Percentiles rank a stretch among this genome's conserved stretches.
Conservation (phyloP, 2,797 vertebrate species). For the Bradypus variegatus region DNA sequence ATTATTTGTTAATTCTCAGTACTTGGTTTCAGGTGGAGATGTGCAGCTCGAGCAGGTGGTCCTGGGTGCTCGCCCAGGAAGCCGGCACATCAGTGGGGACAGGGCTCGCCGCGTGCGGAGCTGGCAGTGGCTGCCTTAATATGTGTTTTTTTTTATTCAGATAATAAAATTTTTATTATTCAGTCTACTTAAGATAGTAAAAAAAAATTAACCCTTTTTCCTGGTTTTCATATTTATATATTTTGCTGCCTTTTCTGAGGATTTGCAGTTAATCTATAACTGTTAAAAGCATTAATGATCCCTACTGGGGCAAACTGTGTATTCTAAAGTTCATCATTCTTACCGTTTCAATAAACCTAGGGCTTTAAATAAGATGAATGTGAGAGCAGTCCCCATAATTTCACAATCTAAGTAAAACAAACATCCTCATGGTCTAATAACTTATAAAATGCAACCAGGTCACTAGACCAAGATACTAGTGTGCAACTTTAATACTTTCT, state of each 20-base stretch:
- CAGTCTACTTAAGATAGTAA: conserved; percentile 46
- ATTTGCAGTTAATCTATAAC: conserved; percentile 44
- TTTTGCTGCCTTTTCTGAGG: conserved; percentile 41
- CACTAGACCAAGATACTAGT: conserved; percentile 50
- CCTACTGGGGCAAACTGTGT: conserved; percentile 31
- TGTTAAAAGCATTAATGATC: conserved; percentile 48
- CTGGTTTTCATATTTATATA: conserved; percentile 34
- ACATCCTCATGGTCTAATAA: conserved; percentile 45
- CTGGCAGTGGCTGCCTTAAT: too few relatives aligned
- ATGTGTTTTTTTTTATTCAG: neutral
- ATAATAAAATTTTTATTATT: conserved; percentile 55
- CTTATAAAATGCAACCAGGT: conserved; percentile 47
- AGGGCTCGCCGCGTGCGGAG: too few relatives aligned
- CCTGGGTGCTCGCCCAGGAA: too few relatives aligned
- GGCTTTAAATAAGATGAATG: conserved; percentile 44
- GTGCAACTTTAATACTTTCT: conserved; percentile 60
- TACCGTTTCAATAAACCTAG: conserved; percentile 44
- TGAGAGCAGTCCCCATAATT: conserved; percentile 43
- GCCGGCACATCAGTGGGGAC: too few relatives aligned
- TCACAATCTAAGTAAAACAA: conserved; percentile 48
- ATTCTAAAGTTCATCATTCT: conserved; percentile 34
- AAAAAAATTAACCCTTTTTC: conserved; percentile 38
- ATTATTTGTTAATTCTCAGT: too few relatives aligned
- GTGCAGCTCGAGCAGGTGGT: too few relatives aligned
- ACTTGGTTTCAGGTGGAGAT: too few relatives aligned